Percentiles rank a stretch among this genome's conserved stretches.
These are phyloP conservation scores for Diorhabda elongata DNA, from an alignment of 1,140 invertebrate species.

Conservation along the genomic window DNA sequence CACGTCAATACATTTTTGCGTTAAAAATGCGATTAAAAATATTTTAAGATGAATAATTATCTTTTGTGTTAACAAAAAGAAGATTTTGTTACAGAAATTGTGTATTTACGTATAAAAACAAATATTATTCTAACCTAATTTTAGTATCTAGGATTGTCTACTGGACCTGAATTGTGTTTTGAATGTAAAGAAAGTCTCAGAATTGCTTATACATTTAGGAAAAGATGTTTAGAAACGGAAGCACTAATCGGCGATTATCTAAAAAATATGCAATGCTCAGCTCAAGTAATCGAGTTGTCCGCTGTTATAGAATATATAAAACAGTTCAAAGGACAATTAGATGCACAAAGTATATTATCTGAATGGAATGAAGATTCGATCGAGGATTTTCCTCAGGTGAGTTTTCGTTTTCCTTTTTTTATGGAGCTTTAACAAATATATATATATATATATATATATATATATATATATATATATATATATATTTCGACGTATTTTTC, in stretches of 20 bases:
- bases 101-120: too few species aligned
- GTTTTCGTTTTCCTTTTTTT: too few species aligned
- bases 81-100: too few species aligned
- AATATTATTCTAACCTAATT: background rate
- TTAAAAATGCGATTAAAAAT: too few species aligned
- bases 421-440: too few species aligned
- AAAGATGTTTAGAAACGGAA: constrained; percentile 19
- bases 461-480: too few species aligned
- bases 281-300: background rate
- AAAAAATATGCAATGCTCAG: background rate
- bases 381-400: background rate
- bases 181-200: constrained; percentile 10
- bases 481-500: too few species aligned
- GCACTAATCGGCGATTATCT: constrained; percentile 17
- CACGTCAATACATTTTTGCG: too few species aligned
- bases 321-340: background rate
- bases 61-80: too few species aligned
- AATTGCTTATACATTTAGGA: constrained; percentile 12
- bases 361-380: constrained; percentile 13
- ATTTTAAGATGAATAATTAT: too few species aligned
- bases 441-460: too few species aligned
- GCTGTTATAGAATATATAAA: constrained; percentile 12
- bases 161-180: constrained; percentile 18
- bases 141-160: constrained; percentile 19
- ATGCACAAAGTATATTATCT: constrained; percentile 5